These are phyloP conservation scores for Gymnocypris eckloni DNA, from an alignment of 2,797 vertebrate genomes.

Conservation along the genomic window DNA sequence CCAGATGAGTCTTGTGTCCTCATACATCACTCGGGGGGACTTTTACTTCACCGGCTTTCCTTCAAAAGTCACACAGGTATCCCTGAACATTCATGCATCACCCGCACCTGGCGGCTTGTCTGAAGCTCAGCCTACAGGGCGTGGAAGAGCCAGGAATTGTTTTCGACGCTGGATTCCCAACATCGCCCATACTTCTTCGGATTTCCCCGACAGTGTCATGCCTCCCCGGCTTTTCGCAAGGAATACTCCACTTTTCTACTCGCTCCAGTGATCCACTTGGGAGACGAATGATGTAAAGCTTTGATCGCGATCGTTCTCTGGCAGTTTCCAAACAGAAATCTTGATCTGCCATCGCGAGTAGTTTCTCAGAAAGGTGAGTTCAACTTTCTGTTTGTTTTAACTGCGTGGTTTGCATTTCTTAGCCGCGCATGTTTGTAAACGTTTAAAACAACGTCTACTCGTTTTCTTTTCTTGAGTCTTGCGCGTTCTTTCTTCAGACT, in stretches of 20 bases:
- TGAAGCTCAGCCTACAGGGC: conserved; percentile 39
- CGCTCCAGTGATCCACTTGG: neutral
- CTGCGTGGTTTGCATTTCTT: conserved; percentile 17
- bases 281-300: conserved; percentile 46
- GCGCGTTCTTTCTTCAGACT: neutral
- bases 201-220: conserved; percentile 34
- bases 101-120: conserved; percentile 38
- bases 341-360: conserved; percentile 21
- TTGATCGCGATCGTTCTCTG: conserved; percentile 8
- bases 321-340: conserved; percentile 9
- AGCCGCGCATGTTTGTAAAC: conserved; percentile 17
- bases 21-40: conserved; percentile 16
- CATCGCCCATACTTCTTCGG: conserved; percentile 33
- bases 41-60: neutral
- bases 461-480: neutral
- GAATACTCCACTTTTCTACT: conserved; percentile 8
- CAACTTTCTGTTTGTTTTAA: conserved; percentile 46
- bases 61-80: conserved; percentile 43
- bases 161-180: conserved; percentile 35
- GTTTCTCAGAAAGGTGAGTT: conserved; percentile 44
- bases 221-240: conserved; percentile 8
- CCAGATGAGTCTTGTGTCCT: conserved; percentile 12
- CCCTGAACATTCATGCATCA: neutral
- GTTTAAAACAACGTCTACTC: neutral
- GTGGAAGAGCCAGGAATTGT: conserved; percentile 40